Conservation (phyloP, 1,140 invertebrate genomes). For the Acromyrmex echinatior region DNA sequence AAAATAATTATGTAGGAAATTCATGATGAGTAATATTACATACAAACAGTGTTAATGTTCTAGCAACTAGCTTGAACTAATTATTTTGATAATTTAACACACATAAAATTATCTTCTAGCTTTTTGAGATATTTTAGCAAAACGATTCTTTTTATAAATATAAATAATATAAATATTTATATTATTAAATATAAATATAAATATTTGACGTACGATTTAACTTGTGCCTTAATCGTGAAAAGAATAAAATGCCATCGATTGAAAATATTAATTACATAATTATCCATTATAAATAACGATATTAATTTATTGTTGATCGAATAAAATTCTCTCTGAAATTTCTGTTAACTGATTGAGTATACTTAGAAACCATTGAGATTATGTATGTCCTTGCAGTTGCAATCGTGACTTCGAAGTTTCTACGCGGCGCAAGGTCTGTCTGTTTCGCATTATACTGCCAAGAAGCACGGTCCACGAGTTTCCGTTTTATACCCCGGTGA, state of each 20-base stretch:
- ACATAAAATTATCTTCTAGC: too few relatives aligned
- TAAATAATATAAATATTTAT: too few relatives aligned
- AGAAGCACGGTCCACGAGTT: slow-evolving; percentile 61
- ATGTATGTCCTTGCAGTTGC: slow-evolving; percentile 3
- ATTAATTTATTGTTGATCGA: background rate
- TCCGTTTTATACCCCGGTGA: slow-evolving; percentile 52
- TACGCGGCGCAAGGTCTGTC: slow-evolving; percentile 36
- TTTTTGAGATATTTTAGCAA: too few relatives aligned
- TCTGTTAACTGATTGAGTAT: background rate
- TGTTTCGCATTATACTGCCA: slow-evolving; percentile 48
- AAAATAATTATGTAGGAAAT: too few relatives aligned
- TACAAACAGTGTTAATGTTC: too few relatives aligned
- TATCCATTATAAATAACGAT: background rate
- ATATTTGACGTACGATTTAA: background rate
- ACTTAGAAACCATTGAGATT: background rate
- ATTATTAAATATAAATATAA: background rate
- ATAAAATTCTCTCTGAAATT: background rate
- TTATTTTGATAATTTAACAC: too few relatives aligned
- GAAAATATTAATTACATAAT: background rate
- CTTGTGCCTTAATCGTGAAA: background rate
- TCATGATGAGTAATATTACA: too few relatives aligned
- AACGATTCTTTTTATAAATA: too few relatives aligned
- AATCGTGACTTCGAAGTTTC: slow-evolving; percentile 58
- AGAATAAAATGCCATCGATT: background rate
- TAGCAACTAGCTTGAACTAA: too few relatives aligned